Evolutionary conservation across 2,888 invertebrate genomes (phyloP).

Genomic region (Mechanitis messenoides): DNA sequence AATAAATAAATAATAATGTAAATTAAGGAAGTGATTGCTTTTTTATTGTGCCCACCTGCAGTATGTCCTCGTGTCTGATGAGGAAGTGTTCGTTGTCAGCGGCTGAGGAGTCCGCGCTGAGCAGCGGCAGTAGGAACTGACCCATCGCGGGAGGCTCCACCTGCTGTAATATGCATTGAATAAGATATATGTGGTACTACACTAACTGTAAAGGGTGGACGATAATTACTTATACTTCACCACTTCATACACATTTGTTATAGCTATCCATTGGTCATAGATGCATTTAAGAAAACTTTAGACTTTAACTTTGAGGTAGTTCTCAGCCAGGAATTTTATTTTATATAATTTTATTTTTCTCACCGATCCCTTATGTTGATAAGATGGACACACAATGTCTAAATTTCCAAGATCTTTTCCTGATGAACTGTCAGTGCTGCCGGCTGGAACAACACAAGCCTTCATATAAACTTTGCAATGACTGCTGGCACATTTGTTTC

Average conservation of each 20-base stretch:
- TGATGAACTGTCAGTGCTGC: constrained; percentile 59
- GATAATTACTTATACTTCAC: too few species aligned
- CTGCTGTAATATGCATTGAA: constrained; percentile 28
- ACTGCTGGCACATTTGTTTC: too few species aligned
- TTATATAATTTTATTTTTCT: constrained; percentile 20
- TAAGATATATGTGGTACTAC: too few species aligned
- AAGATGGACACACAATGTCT: constrained; percentile 45
- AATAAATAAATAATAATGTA: not conserved
- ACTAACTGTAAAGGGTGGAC: too few species aligned
- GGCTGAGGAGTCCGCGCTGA: constrained; percentile 47
- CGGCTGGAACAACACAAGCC: constrained; percentile 38
- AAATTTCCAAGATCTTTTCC: constrained; percentile 45
- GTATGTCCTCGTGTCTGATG: constrained; percentile 65
- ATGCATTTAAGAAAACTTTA: too few species aligned
- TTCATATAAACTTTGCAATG: too few species aligned
- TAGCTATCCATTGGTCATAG: too few species aligned
- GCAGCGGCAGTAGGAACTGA: constrained; percentile 66
- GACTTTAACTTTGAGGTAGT: too few species aligned
- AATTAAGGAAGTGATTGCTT: too few species aligned
- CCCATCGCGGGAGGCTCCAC: constrained; percentile 62
- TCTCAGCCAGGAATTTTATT: too few species aligned
- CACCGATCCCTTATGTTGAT: constrained; percentile 47
- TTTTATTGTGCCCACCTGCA: constrained; percentile 47
- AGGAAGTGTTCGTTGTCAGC: constrained; percentile 57
- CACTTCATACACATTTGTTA: too few species aligned